Conservation (phyloP, 2,888 invertebrate genomes). For the Abrostola tripartita region DNA sequence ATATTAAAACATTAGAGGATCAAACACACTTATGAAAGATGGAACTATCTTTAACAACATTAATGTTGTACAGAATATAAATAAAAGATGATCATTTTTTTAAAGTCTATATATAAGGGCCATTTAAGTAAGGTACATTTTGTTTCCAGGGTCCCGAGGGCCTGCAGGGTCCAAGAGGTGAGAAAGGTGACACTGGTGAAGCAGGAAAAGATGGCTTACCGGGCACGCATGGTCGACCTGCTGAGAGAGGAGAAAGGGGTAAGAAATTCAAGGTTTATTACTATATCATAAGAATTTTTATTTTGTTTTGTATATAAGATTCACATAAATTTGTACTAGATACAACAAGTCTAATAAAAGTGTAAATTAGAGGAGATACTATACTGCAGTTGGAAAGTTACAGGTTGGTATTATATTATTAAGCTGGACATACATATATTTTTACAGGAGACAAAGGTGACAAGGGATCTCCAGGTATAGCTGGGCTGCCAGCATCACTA, state of each 20-base stretch:
- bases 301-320: too few relatives aligned
- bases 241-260: slow-evolving; percentile 86
- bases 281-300: too few relatives aligned
- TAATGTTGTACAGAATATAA: too few relatives aligned
- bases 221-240: slow-evolving; percentile 92
- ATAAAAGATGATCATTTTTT: too few relatives aligned
- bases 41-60: too few relatives aligned
- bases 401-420: neutral
- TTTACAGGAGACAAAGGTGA: slow-evolving; percentile 89
- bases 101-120: too few relatives aligned
- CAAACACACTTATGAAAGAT: too few relatives aligned
- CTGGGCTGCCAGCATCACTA: slow-evolving; percentile 92
- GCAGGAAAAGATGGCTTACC: slow-evolving; percentile 90
- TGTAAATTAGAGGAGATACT: too few relatives aligned
- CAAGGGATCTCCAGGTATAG: slow-evolving; percentile 92
- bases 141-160: slow-evolving; percentile 39
- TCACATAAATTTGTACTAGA: too few relatives aligned
- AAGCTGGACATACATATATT: neutral
- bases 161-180: slow-evolving; percentile 65
- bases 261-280: neutral
- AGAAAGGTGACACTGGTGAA: slow-evolving; percentile 78
- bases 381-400: too few relatives aligned
- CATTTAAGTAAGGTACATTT: neutral
- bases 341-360: too few relatives aligned
- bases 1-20: too few relatives aligned